These are phyloP conservation scores for Notodonta ziczac DNA, from an alignment of 2,888 invertebrate genomes.

Conservation along the genomic window DNA sequence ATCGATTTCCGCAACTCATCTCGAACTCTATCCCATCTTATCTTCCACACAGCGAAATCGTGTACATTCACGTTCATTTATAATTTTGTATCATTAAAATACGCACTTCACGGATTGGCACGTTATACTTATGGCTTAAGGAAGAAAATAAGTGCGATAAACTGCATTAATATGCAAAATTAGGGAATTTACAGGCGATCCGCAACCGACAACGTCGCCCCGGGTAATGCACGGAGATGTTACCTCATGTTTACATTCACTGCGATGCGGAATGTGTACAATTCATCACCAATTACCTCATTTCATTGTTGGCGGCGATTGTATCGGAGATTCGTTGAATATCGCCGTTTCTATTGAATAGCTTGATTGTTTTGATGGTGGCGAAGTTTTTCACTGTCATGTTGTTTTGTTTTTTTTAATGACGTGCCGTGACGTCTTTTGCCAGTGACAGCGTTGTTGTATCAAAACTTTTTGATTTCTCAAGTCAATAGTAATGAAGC, in stretches of 20 bases:
- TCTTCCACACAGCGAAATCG: constrained; percentile 68
- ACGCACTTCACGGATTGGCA: too few relatives aligned
- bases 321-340: constrained; percentile 1
- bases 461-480: background rate
- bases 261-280: constrained; percentile 36
- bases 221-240: background rate
- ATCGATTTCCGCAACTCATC: constrained; percentile 57
- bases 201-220: background rate
- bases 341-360: background rate
- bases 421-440: background rate
- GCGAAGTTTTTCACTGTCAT: background rate
- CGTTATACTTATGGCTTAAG: too few relatives aligned
- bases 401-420: background rate
- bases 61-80: constrained; percentile 47
- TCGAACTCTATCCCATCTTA: constrained; percentile 67
- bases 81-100: constrained; percentile 14
- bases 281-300: constrained; percentile 60
- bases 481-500: background rate
- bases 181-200: background rate
- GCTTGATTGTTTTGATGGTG: background rate
- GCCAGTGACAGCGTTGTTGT: background rate
- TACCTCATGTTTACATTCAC: constrained; percentile 39
- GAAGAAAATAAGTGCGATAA: background rate
- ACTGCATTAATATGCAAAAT: background rate
- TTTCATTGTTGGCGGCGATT: constrained; percentile 45